These are phyloP conservation scores for Mesoclemmys tuberculata DNA, from an alignment of 2,113 vertebrate species.

Conservation along the genomic window DNA sequence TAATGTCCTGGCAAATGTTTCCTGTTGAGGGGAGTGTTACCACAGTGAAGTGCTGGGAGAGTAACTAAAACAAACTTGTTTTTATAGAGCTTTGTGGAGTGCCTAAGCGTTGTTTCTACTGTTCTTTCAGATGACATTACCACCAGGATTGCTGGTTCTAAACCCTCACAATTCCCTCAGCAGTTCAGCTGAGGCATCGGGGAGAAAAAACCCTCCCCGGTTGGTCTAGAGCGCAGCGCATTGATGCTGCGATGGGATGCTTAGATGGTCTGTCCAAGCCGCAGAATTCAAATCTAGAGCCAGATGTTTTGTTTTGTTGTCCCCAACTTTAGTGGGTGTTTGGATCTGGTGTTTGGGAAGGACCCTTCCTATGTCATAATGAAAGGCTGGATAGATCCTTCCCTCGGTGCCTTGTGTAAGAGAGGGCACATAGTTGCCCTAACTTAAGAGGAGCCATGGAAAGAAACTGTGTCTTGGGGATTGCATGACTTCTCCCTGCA, in stretches of 20 bases:
- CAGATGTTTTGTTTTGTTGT: not conserved
- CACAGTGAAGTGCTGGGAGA: not conserved
- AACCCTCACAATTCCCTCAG: not conserved
- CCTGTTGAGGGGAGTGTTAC: not conserved
- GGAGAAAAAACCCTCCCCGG: not conserved
- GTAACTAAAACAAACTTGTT: constrained; percentile 20
- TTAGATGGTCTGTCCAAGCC: not conserved
- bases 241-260: not conserved
- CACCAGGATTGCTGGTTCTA: not conserved
- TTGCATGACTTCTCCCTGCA: not conserved
- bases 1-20: not conserved
- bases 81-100: not conserved
- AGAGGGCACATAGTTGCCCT: not conserved
- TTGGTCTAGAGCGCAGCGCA: not conserved
- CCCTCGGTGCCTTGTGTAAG: not conserved
- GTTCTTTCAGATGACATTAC: constrained; percentile 28
- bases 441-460: not conserved
- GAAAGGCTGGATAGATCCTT: not conserved
- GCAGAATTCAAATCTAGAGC: not conserved
- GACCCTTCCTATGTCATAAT: not conserved
- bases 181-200: constrained; percentile 3
- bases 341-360: not conserved
- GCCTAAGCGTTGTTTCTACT: rapidly evolving
- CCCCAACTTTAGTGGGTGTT: not conserved
- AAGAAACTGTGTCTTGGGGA: not conserved